Base-by-base conservation (phyloP, 1,140 invertebrate species). In the Drosophila hydei region DNA sequence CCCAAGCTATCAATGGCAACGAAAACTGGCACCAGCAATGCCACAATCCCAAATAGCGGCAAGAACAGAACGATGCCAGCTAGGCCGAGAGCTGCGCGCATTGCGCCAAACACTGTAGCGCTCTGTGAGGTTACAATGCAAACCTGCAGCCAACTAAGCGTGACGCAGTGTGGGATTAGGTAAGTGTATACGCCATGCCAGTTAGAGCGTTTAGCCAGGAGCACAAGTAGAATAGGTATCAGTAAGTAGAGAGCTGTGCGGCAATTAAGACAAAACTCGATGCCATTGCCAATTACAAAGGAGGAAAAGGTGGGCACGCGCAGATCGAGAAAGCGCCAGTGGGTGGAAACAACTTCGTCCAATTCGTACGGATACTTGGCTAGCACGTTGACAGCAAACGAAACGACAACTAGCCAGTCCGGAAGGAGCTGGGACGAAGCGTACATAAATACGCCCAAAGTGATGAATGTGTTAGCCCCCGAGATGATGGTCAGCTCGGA, bases 281-380 rank as follows among this genome's bases (percentile, higher is more conserved):
- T 95, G 3, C 96, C 95, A 84, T 96, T 96, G 9, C 95, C 95
- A 63, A 95, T 93, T 3, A 96, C 94, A 89, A 96, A 96, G 21
- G 95, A 96, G 0, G 95, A 94, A 91, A 96, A 96, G 3, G 95
- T 96, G 8, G 96, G 96, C 48, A 96, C 95, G 73, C 96, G 94
- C 12, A 96, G 92, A 78, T 97, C 96, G 0, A 96, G 84, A 78
- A 96, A 96, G 14, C 96, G 89, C 96, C 96, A 96, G 1, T 95
- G 94, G 63, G 95, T 95, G 8, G 94, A 94, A 0, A 96, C 96
- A 0, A 96, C 95, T 0, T 95, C 94, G 63, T 97, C 96, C 61
- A 95, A 95, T 78, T 96, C 96, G 69, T 96, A 97, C 0, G 96
- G 96, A 92, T 97, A 97, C 84, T 96, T 96, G 0, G 96, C 96